Percentiles rank a stretch among this genome's conserved stretches.
These are phyloP conservation scores for Acrocephalus scirpaceus DNA, from an alignment of 2,797 vertebrate species.

Conservation along the genomic window DNA sequence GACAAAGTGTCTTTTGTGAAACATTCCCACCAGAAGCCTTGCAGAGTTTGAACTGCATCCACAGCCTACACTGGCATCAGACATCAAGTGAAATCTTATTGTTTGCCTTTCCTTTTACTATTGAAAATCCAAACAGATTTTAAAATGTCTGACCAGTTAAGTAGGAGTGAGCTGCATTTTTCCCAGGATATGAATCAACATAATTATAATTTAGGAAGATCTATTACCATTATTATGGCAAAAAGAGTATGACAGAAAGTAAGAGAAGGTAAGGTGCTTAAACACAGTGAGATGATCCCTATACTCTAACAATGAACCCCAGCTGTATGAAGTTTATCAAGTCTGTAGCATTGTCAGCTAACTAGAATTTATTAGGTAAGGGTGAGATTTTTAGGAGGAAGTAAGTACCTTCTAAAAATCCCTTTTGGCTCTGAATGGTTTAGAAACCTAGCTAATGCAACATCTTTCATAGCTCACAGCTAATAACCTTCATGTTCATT, in stretches of 20 bases:
- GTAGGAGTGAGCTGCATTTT: background rate
- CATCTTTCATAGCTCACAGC: background rate
- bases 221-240: background rate
- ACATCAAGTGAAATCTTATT: conserved; percentile 37
- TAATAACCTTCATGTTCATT: background rate
- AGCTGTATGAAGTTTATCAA: background rate
- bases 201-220: background rate
- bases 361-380: background rate
- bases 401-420: background rate
- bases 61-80: background rate
- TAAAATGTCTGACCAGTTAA: background rate
- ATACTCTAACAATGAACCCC: background rate
- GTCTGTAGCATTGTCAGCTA: background rate
- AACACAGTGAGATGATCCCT: background rate
- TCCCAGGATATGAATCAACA: background rate
- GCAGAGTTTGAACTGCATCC: conserved; percentile 38
- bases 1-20: conserved; percentile 74
- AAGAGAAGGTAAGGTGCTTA: background rate
- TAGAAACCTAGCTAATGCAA: background rate
- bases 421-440: background rate
- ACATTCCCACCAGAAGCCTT: conserved; percentile 45
- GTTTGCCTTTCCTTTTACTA: conserved; percentile 31
- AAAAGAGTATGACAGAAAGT: background rate
- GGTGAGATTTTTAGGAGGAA: background rate
- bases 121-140: background rate